Evolutionary conservation across 2,113 vertebrate species (phyloP).

Genomic region (Thomomys bottae): DNA sequence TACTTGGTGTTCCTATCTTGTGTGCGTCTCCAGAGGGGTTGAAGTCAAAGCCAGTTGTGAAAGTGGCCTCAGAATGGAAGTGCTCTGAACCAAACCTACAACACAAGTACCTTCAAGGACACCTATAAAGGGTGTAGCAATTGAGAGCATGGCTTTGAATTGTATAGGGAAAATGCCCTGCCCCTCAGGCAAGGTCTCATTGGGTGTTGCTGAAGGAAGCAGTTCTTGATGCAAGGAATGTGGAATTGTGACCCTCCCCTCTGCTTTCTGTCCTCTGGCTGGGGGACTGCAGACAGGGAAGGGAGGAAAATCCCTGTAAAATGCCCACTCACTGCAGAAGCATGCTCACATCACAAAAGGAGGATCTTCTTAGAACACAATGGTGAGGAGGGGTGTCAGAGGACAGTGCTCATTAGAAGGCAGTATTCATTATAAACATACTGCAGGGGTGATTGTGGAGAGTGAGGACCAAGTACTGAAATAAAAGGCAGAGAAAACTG

Average conservation of each 20-base stretch:
- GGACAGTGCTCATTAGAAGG: neutral
- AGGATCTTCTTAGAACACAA: neutral
- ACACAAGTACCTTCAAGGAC: neutral
- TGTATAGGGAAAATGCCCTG: neutral
- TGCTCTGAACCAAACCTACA: neutral
- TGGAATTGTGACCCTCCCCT: neutral
- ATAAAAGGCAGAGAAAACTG: neutral
- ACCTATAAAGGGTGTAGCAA: neutral
- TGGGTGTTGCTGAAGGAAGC: neutral
- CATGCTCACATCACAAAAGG: neutral
- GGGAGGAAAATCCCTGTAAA: neutral
- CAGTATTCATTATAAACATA: neutral
- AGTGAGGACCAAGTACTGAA: constrained; percentile 22
- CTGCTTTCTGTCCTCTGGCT: neutral
- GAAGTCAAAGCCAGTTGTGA: neutral
- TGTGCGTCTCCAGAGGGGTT: neutral
- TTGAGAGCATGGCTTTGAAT: constrained; percentile 12
- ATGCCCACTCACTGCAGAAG: neutral
- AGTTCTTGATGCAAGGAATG: neutral
- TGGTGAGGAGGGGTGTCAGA: neutral
- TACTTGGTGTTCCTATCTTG: no score
- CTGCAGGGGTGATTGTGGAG: neutral
- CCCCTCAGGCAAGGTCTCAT: neutral
- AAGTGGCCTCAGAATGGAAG: neutral
- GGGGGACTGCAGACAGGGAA: fast-evolving